Evolutionary conservation across 2,797 vertebrate genomes (phyloP).

Genomic region (Knipowitschia caucasica): DNA sequence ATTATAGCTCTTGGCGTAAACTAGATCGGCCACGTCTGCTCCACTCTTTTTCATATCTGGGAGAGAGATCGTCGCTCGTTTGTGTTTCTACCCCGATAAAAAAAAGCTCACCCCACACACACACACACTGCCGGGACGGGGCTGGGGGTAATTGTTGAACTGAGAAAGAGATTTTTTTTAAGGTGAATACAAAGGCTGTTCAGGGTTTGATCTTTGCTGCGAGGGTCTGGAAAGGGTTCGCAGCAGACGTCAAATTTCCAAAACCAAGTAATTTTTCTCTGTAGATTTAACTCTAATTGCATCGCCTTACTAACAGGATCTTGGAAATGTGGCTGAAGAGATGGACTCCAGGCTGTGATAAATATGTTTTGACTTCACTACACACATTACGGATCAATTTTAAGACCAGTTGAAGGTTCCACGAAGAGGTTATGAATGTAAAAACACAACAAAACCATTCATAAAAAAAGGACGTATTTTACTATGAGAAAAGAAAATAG

Average conservation of each 20-base stretch:
- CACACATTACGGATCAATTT: no score
- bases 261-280: background rate
- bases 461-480: no score
- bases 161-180: background rate
- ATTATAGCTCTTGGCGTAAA: no score
- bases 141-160: background rate
- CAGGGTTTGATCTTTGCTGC: slow-evolving; percentile 44
- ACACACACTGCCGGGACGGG: slow-evolving; percentile 1
- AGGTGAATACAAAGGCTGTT: slow-evolving; percentile 10
- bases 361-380: no score
- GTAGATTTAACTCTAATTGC: slow-evolving; percentile 17
- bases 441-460: no score
- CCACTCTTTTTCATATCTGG: no score
- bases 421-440: no score
- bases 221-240: background rate
- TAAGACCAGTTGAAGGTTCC: no score
- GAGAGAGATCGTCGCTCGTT: no score
- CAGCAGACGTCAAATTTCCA: slow-evolving; percentile 42
- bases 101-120: slow-evolving; percentile 41
- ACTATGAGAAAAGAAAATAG: background rate
- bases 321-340: slow-evolving; percentile 29
- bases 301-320: slow-evolving; percentile 51
- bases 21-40: no score
- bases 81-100: slow-evolving; percentile 52
- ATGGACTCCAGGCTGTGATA: slow-evolving; percentile 34